A percentile compares a stretch with the other conserved stretches of the same genome.
These are phyloP conservation scores for Tylochromis polylepis DNA, from an alignment of 2,113 vertebrate genomes.

Conservation along the genomic window DNA sequence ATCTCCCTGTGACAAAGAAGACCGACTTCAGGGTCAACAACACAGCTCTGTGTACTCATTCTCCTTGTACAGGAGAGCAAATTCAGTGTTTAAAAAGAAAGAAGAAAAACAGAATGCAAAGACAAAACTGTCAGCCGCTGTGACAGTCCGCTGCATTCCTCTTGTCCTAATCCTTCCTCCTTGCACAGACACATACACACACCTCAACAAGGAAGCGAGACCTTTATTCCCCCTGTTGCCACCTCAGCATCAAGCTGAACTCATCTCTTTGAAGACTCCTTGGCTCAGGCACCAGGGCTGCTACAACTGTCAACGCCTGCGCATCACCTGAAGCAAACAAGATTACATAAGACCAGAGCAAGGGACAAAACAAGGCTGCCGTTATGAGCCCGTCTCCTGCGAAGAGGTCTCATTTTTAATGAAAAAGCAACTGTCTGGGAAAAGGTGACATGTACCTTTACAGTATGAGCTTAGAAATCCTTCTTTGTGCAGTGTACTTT, in stretches of 20 bases:
- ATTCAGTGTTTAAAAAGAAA: neutral
- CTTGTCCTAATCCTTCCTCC: neutral
- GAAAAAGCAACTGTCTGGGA: neutral
- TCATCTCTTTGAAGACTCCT: slow-evolving; percentile 41
- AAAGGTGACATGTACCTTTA: neutral
- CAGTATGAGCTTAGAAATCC: neutral
- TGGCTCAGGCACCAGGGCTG: neutral
- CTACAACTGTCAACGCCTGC: slow-evolving; percentile 17
- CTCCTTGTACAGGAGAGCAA: neutral
- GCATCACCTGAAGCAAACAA: slow-evolving; percentile 27
- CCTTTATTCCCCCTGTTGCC: slow-evolving; percentile 40
- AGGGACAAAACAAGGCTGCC: neutral
- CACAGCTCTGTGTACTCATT: neutral
- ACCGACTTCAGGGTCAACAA: neutral
- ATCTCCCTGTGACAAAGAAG: neutral
- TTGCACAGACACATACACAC: neutral
- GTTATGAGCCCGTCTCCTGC: neutral
- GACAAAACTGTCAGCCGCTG: neutral
- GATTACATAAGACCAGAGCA: neutral
- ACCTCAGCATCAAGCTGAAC: slow-evolving; percentile 28
- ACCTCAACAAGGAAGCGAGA: neutral
- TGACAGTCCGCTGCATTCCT: neutral
- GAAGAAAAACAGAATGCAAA: neutral
- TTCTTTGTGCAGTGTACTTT: neutral
- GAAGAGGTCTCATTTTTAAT: neutral